Base-by-base conservation (phyloP, 2,797 vertebrate species). In the Paedocypris micromegethes region DNA sequence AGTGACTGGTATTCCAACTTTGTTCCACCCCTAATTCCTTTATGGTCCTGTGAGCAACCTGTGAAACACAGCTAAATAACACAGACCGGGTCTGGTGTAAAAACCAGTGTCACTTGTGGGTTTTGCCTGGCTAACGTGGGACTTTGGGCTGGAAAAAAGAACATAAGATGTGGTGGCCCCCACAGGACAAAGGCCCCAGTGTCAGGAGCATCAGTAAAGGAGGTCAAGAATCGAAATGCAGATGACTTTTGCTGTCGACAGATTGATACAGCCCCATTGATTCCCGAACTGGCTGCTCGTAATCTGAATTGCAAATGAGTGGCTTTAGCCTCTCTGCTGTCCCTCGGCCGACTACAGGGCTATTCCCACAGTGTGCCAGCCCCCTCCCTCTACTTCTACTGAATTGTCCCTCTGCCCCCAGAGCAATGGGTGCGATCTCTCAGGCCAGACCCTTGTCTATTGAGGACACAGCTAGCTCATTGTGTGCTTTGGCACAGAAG, bases 251-350 rank as follows among this genome's bases (percentile, higher is more conserved):
- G 87, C 87, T 90, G 89, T 88, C 87, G 89, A 84, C 85, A 83
- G 90, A 90, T 87, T 90, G 86, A 90, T 90, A 87, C 88, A 85
- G 86, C 80, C 82, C 86, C 87, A 90, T 90, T 90, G 88, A 91
- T 89, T 91, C 79, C 62, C 38, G 46, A 45, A 74, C 72, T 75
- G 79, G 80, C 82, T 85, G 82, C 80, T 75, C 85, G 80, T 79
- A 82, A 91, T 91, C 88, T 91, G 90, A 88, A 91, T 91, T 92
- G 88, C 90, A 91, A 91, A 92, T 91, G 78, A 74, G 76, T 80
- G 46, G 77, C 84, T 83, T 78, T 85, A 83, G 85, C 83, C 85
- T 88, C 88, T 87, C 78, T 84, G 77, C 81, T 86, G 86, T 86
- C 83, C 84, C 82, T 83, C 82, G 72, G 65, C 62, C 45, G 79